Base-by-base conservation (phyloP, 2,113 vertebrate genomes). In the Amia ocellicauda region DNA sequence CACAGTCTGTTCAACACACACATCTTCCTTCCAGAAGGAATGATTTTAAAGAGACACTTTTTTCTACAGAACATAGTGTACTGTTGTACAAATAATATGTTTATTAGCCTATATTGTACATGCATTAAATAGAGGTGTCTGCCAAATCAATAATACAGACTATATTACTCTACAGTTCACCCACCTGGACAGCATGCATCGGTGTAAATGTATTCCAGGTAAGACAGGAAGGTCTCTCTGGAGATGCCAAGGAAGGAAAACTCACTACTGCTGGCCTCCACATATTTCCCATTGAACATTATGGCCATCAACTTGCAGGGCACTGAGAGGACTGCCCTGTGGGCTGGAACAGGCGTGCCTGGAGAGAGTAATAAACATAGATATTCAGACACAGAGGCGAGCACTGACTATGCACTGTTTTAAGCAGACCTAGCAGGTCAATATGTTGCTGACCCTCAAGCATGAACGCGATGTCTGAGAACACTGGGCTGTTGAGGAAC, bases 281-380 rank as follows among this genome's bases (percentile, higher is more conserved):
- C 86, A 20, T 98, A 99, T 70, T 93, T 97, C 9, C 96, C 96
- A 19, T 93, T 98, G 76, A 99, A 97, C 96, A 99, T 97, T 73
- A 94, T 95, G 1, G 96, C 95, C 96, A 99, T 98, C 63, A 98
- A 95, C 40, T 98, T 91, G 65, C 95, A 99, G 52, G 94, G 94
- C 3, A 95, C 95, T 60, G 94, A 92, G 69, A 99, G 83, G 68
- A 98, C 91, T 3, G 96, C 94, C 66, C 92, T 86, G 80, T 99
- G 96, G 40, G 96, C 96, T 23, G 94, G 95, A 55, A 99, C 82
- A 0, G 89, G 90, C 2, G 89, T 80, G 72, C 93, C 96, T 99
- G 54, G 3, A 69, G 66, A 23, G 36, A 66, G 3, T 3, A 1
- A 29, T 57, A 67, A 23, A n/a, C 51, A 75, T n/a, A 74, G n/a